Evolutionary conservation across 2,888 invertebrate species (phyloP), one percentile per base, ranked within the genome.

Genomic region (Itoplectis maculator): DNA sequence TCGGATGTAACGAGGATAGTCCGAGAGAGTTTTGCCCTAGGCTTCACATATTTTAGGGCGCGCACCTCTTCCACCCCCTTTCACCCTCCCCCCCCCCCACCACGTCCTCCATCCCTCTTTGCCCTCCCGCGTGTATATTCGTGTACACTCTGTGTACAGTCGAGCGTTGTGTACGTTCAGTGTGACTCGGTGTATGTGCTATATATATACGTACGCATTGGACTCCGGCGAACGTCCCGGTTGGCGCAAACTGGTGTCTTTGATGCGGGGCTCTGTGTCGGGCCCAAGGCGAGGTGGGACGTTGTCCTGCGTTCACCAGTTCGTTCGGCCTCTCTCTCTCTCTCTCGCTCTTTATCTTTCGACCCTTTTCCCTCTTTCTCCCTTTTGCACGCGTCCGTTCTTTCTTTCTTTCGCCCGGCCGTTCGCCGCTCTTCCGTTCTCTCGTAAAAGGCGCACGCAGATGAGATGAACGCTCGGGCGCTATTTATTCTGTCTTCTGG

Each of bases 21-120:
- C 91, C 91, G 88, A 90, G 90, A 88, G 89, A 89, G 87, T 78
- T 70, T 87, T 82, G 90, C 92, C 89, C 85, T 84, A 72, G 90
- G 92, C 88, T 86, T 84, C 91, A 92, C 92, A 92, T 92, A 92
- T 92, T 92, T 92, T 92, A 92, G 92, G 91, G 90, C 29, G 29
- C 29, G 29, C 29, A 29, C 29, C 29, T 29, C 29, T 29, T 29
- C 29, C 29, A 29, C 29, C 29, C 29, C 29, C 29, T n/a, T n/a
- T n/a, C n/a, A n/a, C 29, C 29, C 29, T 5, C 29, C 29, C 2
- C 2, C 29, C 29, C 5, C 29, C 29, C 29, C 89, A 88, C 85
- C 87, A 82, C 79, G 81, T 68, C 79, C 83, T 35, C 5, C 13
- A 13, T n/a, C 13, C 8, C 15, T 37, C 86, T 88, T 86, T 86